Evolutionary conservation across 2,888 invertebrate species (phyloP).

Genomic region (Plagiodera versicolora): DNA sequence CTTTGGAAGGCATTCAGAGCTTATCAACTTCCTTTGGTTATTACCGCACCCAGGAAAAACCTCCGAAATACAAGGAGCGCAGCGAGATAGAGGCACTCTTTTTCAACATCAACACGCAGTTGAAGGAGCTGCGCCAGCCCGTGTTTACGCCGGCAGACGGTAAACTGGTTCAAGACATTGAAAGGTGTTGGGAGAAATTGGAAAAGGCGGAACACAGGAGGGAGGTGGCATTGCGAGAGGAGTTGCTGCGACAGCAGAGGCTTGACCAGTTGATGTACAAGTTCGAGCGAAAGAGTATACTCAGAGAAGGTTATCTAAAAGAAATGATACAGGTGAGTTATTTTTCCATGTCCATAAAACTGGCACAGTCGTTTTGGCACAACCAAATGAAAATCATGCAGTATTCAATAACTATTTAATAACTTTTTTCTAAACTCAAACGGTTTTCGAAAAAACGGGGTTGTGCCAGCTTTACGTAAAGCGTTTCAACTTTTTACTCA

Average conservation of each 20-base stretch:
- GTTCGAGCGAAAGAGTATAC: constrained; percentile 92
- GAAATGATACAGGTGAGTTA: constrained; percentile 91
- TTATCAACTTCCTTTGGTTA: constrained; percentile 89
- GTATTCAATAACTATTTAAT: no score
- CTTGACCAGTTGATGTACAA: constrained; percentile 94
- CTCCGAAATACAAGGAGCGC: constrained; percentile 95
- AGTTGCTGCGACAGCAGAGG: constrained; percentile 87
- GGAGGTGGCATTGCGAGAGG: constrained; percentile 89
- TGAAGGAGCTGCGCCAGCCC: constrained; percentile 91
- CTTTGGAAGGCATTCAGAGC: constrained; percentile 90
- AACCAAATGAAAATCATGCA: no score
- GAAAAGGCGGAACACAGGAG: constrained; percentile 93
- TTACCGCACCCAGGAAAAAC: constrained; percentile 96
- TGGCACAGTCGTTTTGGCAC: no score
- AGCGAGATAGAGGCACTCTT: constrained; percentile 96
- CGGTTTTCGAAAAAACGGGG: no score
- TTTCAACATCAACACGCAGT: constrained; percentile 94
- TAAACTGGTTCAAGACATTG: constrained; percentile 91
- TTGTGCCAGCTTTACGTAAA: no score
- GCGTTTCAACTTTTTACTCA: no score
- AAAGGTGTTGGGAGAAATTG: constrained; percentile 89
- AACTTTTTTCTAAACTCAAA: no score
- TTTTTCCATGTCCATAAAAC: no score
- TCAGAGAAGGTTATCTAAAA: constrained; percentile 92
- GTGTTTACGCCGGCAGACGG: constrained; percentile 86